These are phyloP conservation scores for Marmota monax DNA, from an alignment of 2,113 vertebrate species.

Conservation along the genomic window DNA sequence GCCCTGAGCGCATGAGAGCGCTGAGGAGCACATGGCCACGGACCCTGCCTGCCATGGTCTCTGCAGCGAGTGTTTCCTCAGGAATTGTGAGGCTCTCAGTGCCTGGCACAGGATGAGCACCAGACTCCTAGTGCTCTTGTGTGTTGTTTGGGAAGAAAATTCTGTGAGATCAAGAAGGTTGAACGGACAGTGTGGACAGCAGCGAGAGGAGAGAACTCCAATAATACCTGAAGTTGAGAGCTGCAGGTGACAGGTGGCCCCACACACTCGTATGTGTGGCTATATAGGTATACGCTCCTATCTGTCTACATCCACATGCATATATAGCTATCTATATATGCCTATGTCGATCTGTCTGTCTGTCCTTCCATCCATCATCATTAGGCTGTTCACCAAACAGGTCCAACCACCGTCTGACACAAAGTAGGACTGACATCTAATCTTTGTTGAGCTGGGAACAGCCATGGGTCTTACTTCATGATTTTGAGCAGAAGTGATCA, in stretches of 20 bases:
- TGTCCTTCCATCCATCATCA: background rate
- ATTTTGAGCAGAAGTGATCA: background rate
- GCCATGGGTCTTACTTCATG: too few species aligned
- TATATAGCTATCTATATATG: too few species aligned
- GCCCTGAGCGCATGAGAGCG: accelerated
- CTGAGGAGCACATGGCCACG: too few species aligned
- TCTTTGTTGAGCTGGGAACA: background rate
- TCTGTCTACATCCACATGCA: too few species aligned
- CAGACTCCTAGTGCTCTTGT: accelerated
- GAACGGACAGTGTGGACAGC: too few species aligned
- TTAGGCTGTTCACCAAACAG: background rate
- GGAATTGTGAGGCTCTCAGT: accelerated
- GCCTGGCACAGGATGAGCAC: accelerated
- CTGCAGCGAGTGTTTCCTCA: accelerated
- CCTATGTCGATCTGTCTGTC: background rate
- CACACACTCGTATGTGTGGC: background rate
- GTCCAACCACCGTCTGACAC: background rate
- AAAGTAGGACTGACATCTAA: background rate
- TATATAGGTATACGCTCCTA: too few species aligned
- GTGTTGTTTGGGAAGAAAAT: background rate
- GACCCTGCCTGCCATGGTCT: accelerated
- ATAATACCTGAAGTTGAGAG: too few species aligned
- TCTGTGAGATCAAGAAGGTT: accelerated
- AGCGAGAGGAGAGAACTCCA: too few species aligned
- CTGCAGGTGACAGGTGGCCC: background rate